Base-by-base conservation (phyloP, 1,140 invertebrate species). In the Xylocopa sonorina region DNA sequence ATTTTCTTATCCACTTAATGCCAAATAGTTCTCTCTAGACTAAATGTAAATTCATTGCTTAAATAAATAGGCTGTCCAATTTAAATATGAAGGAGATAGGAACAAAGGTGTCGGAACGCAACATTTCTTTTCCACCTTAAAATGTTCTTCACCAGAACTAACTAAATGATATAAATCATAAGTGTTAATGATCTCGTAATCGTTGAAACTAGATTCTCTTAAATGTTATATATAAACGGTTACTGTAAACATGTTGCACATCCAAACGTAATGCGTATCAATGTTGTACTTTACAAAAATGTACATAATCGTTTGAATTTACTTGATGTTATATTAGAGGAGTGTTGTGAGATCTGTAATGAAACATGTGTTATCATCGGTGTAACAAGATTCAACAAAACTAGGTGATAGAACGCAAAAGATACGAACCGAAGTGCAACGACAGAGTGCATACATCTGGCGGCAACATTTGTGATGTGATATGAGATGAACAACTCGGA, bases 401-500 rank as follows among this genome's bases (percentile, higher is more conserved):
- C 60, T 76, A 62, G 68, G 58, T 71, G 51, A 63, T 66, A 38
- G 48, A 64, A 51, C 77, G 78, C 63, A 51, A 68, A n/a, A 50
- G 27, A 78, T 51, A 55, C 69, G 18, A 84, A n/a, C 71, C 76
- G 78, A 85, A 86, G 82, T 88, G 84, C 78, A 78, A 82, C 71
- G 46, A 78, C n/a, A n/a, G 72, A 73, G 81, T 88, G 84, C 84
- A 83, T 82, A 83, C 41, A 64, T 75, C 53, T 83, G 76, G 60
- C 77, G 83, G 77, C 69, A 78, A 87, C 78, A 83, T 69, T 72
- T 77, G 82, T 81, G 88, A 77, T 86, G 88, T 92, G 88, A 90
- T 88, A 88, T 89, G 89, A 90, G n/a, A 89, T 77, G 69, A 83
- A 80, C 72, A 82, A 87, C 71, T 84, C 80, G 86, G 88, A 90